phyloP scores from a whole-genome alignment of 2,113 vertebrate genomes.

The Ornithorhynchus anatinus region DNA sequence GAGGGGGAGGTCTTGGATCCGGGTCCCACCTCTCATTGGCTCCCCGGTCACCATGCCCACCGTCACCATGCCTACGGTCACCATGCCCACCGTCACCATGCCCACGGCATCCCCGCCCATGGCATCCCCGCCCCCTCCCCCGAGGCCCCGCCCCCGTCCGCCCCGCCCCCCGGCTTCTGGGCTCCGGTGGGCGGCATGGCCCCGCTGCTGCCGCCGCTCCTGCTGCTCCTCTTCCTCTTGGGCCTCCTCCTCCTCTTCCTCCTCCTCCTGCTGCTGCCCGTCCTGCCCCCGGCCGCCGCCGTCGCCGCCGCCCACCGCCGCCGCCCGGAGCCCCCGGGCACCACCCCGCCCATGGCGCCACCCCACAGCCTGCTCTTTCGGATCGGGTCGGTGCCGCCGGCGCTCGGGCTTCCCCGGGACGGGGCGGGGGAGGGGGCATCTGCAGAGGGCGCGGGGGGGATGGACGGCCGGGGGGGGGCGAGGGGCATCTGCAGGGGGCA shows the following conservation, averaged over 20 bases:
- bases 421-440: too few species aligned
- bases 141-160: not conserved
- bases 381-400: conserved; percentile 75
- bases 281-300: conserved; percentile 38
- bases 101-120: not conserved
- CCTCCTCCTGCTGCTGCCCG: conserved; percentile 56
- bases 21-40: not conserved
- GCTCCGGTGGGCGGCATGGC: too few species aligned
- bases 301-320: conserved; percentile 19
- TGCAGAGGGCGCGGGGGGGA: not conserved
- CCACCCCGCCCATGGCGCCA: conserved; percentile 71
- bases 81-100: too few species aligned
- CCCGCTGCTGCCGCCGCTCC: conserved; percentile 53
- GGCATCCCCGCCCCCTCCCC: too few species aligned
- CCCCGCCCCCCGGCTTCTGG: not conserved
- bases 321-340: conserved; percentile 18
- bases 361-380: conserved; percentile 79
- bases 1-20: not conserved
- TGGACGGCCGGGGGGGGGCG: too few species aligned
- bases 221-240: too few species aligned
- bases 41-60: too few species aligned
- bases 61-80: too few species aligned
- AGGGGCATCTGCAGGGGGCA: too few species aligned
- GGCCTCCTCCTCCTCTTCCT: too few species aligned
- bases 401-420: not conserved